A percentile compares a stretch with the other conserved stretches of the same genome.
Evolutionary conservation across 2,113 vertebrate species (phyloP).

Genomic region (Passer montanus): DNA sequence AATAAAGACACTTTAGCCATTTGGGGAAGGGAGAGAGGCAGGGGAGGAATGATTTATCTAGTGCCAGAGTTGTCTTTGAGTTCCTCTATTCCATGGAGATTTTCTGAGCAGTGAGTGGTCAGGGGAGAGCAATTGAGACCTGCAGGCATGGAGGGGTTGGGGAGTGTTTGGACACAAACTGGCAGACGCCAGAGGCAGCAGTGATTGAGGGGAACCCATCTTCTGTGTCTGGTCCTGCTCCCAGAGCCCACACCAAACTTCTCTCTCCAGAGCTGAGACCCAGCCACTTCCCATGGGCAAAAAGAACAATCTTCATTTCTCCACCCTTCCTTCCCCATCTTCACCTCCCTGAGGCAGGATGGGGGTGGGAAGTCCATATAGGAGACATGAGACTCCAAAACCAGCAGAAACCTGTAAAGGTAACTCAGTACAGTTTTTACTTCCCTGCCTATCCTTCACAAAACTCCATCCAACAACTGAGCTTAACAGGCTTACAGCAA

Average conservation of each 20-base stretch:
- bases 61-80: background rate
- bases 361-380: rapidly evolving
- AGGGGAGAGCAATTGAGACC: background rate
- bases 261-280: background rate
- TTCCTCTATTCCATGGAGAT: background rate
- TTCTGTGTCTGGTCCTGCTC: background rate
- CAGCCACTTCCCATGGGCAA: background rate
- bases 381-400: background rate
- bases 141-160: background rate
- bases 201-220: rapidly evolving
- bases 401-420: background rate
- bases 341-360: background rate
- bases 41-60: slow-evolving; percentile 18
- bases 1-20: slow-evolving; percentile 48
- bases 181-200: background rate
- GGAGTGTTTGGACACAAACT: background rate
- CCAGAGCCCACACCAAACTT: rapidly evolving
- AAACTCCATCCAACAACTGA: background rate
- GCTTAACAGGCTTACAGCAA: background rate
- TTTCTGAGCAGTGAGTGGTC: background rate
- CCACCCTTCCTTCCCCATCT: background rate
- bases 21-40: background rate
- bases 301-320: background rate
- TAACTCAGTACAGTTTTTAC: rapidly evolving
- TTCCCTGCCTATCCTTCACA: background rate